These are phyloP conservation scores for Saxidomus purpurata DNA, from an alignment of 1,140 invertebrate species.

Conservation along the genomic window DNA sequence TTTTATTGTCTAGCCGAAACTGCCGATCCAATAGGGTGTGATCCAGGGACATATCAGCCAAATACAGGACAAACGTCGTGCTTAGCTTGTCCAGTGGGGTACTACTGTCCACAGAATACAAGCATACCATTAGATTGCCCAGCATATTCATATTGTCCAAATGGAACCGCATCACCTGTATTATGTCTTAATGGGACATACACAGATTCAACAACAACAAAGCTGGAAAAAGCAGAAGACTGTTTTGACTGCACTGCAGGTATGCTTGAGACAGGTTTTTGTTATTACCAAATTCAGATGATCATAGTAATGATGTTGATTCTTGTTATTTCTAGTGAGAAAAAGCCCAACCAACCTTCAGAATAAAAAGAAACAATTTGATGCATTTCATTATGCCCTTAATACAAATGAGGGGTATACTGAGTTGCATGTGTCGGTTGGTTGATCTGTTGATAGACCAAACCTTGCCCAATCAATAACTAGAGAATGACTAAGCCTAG, in stretches of 20 bases:
- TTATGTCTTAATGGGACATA: conserved; percentile 82
- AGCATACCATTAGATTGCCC: conserved; percentile 78
- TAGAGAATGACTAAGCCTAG: too few relatives aligned
- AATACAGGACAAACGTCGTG: conserved; percentile 71
- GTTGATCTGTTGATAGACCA: too few relatives aligned
- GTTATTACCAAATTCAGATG: too few relatives aligned
- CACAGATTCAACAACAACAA: conserved; percentile 73
- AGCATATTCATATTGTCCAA: conserved; percentile 81
- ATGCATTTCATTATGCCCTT: too few relatives aligned
- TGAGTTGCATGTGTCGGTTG: too few relatives aligned
- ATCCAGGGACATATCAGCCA: conserved; percentile 81
- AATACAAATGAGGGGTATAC: too few relatives aligned
- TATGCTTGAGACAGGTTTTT: too few relatives aligned
- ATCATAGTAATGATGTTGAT: too few relatives aligned
- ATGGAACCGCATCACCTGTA: conserved; percentile 74
- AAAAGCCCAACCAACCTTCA: too few relatives aligned
- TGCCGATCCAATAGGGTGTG: conserved; percentile 77
- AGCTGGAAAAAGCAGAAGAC: conserved; percentile 71
- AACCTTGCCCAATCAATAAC: too few relatives aligned
- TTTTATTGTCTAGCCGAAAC: conserved; percentile 77
- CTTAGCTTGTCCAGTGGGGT: conserved; percentile 79
- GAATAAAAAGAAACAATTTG: too few relatives aligned
- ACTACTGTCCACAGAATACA: conserved; percentile 78
- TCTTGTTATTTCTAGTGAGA: too few relatives aligned
- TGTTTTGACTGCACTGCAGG: conserved; percentile 80